Evolutionary conservation across 2,113 vertebrate species (phyloP).

Genomic region (Rhinoptilus africanus): DNA sequence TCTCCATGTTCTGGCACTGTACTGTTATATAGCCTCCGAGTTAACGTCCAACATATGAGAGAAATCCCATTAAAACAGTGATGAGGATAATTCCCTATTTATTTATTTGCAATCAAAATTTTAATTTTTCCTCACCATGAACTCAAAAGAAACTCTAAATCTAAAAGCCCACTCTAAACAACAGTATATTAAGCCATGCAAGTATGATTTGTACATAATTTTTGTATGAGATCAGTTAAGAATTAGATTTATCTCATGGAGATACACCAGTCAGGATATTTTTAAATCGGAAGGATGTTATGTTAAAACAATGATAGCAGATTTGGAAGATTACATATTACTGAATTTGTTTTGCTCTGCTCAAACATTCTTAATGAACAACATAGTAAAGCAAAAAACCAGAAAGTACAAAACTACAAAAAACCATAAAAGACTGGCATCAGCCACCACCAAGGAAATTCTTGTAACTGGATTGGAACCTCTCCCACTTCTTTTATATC

Average conservation of each 20-base stretch:
- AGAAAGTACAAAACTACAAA: background rate
- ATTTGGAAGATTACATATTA: background rate
- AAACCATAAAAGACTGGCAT: background rate
- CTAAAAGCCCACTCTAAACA: background rate
- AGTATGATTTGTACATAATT: background rate
- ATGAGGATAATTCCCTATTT: background rate
- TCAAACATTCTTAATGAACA: background rate
- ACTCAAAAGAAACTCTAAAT: background rate
- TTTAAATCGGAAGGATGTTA: slow-evolving; percentile 12
- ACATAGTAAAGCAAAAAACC: background rate
- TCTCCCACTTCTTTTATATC: background rate
- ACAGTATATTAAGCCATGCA: background rate
- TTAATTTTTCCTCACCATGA: background rate
- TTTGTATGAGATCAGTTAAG: background rate
- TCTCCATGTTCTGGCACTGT: background rate
- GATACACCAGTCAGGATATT: background rate
- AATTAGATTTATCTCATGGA: background rate
- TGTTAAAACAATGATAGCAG: slow-evolving; percentile 38
- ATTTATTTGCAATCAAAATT: background rate
- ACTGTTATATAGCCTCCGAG: background rate
- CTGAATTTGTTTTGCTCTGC: background rate
- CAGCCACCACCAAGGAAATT: background rate
- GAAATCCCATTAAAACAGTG: background rate
- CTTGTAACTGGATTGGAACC: background rate
- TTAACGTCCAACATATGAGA: background rate